A percentile compares a stretch with the other conserved stretches of the same genome.
These are phyloP conservation scores for Calidris pygmaea DNA, from an alignment of 2,113 vertebrate species.

Conservation along the genomic window DNA sequence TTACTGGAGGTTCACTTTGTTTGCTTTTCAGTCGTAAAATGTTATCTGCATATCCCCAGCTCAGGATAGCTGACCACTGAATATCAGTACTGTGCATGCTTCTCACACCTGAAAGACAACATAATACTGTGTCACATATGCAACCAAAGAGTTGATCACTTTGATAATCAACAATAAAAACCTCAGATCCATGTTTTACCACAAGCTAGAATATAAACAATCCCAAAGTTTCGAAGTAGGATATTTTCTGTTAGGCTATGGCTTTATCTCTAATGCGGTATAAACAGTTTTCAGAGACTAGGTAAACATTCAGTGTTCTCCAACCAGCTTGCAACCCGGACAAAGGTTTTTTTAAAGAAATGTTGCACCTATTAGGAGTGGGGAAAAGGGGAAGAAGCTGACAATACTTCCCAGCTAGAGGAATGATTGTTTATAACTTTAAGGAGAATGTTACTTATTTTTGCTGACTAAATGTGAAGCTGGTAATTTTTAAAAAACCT, in stretches of 20 bases:
- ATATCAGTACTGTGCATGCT: slow-evolving; percentile 99
- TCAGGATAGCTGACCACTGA: slow-evolving; percentile 98
- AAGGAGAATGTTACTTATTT: not conserved
- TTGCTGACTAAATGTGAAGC: not conserved
- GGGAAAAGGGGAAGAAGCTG: not conserved
- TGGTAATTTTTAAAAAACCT: not conserved
- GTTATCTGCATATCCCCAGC: slow-evolving; percentile 96
- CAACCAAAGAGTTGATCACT: not conserved
- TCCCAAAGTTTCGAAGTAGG: not conserved
- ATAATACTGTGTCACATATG: not conserved
- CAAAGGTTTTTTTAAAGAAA: not conserved
- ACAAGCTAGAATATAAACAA: not conserved
- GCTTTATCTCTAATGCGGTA: not conserved
- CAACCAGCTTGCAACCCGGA: not conserved
- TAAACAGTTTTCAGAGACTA: not conserved
- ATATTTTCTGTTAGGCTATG: not conserved
- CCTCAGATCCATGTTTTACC: not conserved
- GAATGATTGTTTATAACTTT: not conserved
- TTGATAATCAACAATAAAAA: not conserved
- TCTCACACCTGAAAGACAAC: slow-evolving; percentile 83
- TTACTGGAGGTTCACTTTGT: slow-evolving; percentile 94
- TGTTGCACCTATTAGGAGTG: not conserved
- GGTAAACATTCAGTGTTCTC: not conserved
- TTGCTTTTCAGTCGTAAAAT: slow-evolving; percentile 95
- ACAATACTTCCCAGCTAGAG: not conserved